Evolutionary conservation across 1,140 invertebrate genomes (phyloP), one percentile per base, ranked within the genome.

Genomic region (Trachymyrmex septentrionalis): DNA sequence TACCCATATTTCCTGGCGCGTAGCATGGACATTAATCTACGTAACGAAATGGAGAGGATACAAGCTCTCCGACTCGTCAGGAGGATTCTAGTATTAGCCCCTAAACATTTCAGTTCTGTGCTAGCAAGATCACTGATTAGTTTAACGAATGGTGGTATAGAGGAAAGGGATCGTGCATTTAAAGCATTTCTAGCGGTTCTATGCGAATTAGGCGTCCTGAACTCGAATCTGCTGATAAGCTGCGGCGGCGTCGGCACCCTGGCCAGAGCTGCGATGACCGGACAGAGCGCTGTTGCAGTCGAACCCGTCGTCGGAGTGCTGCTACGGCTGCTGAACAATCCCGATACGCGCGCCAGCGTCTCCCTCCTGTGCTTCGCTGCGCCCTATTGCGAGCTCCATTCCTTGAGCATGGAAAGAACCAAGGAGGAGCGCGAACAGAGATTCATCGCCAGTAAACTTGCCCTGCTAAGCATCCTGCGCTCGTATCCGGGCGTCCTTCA

Each of bases 381-480:
- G 1, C 98, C 98, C 3, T 99, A 99, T 91, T 99, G 98, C 91
- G 99, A 99, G 95, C 97, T 98, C 91, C 98, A 99, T 92, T 98
- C 96, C 94, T 97, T 93, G 94, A 96, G 90, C 94, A 96, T 88
- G 95, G 96, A 90, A 94, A 96, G 95, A 95, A 96, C 92, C 92
- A 96, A 93, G 96, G 98, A 98, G 87, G 98, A 98, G 87, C 96
- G 97, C 66, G 97, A 98, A 88, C 96, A 97, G 87, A 96, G 97
- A 85, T 98, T 98, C 92, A 97, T 97, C 19, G 98, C 98, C 85
- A 98, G 98, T 88, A 97, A 98, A 75, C 95, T 98, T 85, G 98
- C 98, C 3, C 92, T 99, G 30, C 94, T 99, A 27, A 98, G 98
- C 61, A 97, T 99, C 50, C 94, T 99, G 82, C 96, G 98, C 64